phyloP scores from a whole-genome alignment of 2,888 invertebrate species.

The Drosophila dives region DNA sequence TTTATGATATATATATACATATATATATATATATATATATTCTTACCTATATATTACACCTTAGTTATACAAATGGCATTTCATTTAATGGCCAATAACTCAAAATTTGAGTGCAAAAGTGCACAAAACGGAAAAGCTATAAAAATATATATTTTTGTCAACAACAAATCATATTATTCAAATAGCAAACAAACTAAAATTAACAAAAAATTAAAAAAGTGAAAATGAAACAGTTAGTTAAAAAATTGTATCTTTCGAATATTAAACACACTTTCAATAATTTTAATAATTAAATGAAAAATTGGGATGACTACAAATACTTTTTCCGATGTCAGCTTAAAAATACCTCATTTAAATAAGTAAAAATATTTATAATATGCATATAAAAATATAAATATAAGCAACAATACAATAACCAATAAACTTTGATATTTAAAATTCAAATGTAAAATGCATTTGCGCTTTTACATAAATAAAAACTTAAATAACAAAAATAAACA shows the following conservation, averaged over 20 bases:
- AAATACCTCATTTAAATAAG: neutral
- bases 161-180: slow-evolving; percentile 51
- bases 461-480: slow-evolving; percentile 36
- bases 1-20: neutral
- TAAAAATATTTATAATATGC: neutral
- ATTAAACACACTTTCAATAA: slow-evolving; percentile 2
- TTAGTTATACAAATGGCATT: slow-evolving; percentile 16
- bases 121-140: slow-evolving; percentile 40
- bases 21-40: neutral
- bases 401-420: slow-evolving; percentile 6
- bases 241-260: neutral
- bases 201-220: slow-evolving; percentile 13
- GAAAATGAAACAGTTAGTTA: neutral
- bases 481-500: neutral
- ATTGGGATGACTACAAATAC: neutral
- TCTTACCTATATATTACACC: neutral
- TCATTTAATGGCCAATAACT: slow-evolving; percentile 61
- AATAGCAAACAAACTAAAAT: slow-evolving; percentile 4
- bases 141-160: slow-evolving; percentile 35
- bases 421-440: slow-evolving; percentile 47
- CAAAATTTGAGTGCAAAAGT: slow-evolving; percentile 43
- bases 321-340: neutral
- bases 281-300: neutral
- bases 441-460: slow-evolving; percentile 68
- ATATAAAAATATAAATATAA: neutral